phyloP scores from a whole-genome alignment of 2,888 invertebrate species.

The Trichogramma evanescens region DNA sequence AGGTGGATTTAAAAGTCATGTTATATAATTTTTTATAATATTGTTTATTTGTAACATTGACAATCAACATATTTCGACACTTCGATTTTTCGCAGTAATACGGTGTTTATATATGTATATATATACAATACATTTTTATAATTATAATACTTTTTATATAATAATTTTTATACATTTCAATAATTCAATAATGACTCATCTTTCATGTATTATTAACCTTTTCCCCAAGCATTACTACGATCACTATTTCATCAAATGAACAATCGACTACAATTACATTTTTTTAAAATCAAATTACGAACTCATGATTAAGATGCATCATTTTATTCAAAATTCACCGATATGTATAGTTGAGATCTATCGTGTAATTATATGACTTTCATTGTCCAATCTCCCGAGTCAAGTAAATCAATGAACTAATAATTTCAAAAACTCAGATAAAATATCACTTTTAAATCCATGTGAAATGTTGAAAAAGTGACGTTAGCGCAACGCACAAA shows the following conservation, averaged over 20 bases:
- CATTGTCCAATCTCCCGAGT: too few species aligned
- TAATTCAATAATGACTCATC: constrained; percentile 17
- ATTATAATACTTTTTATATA: constrained; percentile 16
- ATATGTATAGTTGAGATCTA: not conserved
- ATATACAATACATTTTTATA: constrained; percentile 4
- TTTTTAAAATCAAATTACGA: not conserved
- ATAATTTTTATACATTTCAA: constrained; percentile 18
- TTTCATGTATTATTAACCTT: constrained; percentile 5
- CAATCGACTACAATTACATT: not conserved
- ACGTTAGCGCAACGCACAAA: too few species aligned
- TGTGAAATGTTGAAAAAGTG: too few species aligned
- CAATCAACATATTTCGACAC: constrained; percentile 41
- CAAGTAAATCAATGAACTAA: too few species aligned
- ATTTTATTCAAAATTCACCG: not conserved
- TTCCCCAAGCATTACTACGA: constrained; percentile 6
- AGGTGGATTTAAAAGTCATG: not conserved
- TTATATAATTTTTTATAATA: constrained; percentile 36
- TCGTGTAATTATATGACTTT: too few species aligned
- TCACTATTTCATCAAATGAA: constrained; percentile 9
- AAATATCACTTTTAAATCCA: too few species aligned
- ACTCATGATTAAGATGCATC: too few species aligned
- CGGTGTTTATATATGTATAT: constrained; percentile 30
- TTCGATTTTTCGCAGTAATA: constrained; percentile 38
- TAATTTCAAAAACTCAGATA: too few species aligned
- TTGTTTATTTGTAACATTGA: constrained; percentile 48